Conservation (phyloP, 2,113 vertebrate genomes). For the Gymnobelideus leadbeateri region DNA sequence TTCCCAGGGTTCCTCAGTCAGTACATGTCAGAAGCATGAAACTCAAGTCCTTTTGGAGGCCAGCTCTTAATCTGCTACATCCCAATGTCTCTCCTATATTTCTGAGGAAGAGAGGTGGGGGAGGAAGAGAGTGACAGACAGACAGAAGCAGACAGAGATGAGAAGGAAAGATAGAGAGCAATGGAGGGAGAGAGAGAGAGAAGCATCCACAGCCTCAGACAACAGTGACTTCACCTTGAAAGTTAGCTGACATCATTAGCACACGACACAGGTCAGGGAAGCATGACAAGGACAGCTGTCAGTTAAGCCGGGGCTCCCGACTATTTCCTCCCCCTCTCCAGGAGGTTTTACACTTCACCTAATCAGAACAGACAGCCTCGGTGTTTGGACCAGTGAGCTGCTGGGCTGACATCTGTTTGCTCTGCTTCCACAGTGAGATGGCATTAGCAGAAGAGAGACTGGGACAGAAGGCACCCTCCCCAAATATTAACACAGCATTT, state of each 20-base stretch:
- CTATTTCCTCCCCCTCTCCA: neutral
- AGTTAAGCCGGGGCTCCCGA: neutral
- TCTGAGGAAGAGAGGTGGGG: neutral
- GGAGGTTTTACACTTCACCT: neutral
- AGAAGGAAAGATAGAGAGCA: neutral
- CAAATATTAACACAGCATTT: neutral
- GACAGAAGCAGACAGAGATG: no score
- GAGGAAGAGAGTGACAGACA: no score
- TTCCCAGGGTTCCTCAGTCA: neutral
- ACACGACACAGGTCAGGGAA: neutral
- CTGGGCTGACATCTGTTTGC: slow-evolving; percentile 7
- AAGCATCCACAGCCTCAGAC: neutral
- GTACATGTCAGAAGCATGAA: neutral
- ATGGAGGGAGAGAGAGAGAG: neutral
- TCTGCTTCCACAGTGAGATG: neutral
- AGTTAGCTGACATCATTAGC: neutral
- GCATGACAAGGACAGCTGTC: neutral
- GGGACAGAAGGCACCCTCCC: neutral
- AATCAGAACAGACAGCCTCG: neutral
- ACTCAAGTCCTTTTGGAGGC: neutral
- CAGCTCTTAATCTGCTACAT: neutral
- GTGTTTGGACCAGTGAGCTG: neutral
- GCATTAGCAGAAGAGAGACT: neutral
- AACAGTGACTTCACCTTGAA: neutral
- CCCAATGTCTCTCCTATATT: neutral